A percentile compares a stretch with the other conserved stretches of the same genome.
Conservation (phyloP, 2,797 vertebrate genomes). For the Sebastes minor region DNA sequence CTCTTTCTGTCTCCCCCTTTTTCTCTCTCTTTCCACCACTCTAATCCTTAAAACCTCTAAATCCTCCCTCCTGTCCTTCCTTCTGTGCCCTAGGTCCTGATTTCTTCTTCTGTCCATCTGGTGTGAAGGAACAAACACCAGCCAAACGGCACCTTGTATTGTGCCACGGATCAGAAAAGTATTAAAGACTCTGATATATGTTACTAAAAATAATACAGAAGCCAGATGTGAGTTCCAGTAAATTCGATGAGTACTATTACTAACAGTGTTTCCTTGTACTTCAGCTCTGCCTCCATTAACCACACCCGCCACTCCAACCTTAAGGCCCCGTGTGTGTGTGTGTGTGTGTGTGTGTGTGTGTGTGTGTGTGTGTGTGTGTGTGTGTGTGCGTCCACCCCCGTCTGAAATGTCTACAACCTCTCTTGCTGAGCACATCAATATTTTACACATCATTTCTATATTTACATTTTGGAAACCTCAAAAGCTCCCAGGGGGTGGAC, state of each 20-base stretch:
- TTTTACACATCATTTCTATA: slow-evolving; percentile 57
- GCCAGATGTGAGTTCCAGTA: neutral
- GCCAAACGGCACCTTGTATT: neutral
- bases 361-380: no score
- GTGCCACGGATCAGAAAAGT: neutral
- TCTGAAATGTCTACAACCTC: slow-evolving; percentile 46
- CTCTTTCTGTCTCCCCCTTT: slow-evolving; percentile 38
- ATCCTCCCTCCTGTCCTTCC: slow-evolving; percentile 57
- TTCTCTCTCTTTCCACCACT: slow-evolving; percentile 34
- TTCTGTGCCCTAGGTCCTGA: slow-evolving; percentile 36
- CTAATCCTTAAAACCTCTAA: slow-evolving; percentile 70
- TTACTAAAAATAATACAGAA: neutral
- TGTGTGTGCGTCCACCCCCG: neutral
- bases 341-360: neutral
- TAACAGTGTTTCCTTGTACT: neutral
- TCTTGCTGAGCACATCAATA: slow-evolving; percentile 48
- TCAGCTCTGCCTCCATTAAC: slow-evolving; percentile 21
- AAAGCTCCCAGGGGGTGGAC: neutral
- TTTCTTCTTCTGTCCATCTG: slow-evolving; percentile 50
- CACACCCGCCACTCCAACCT: neutral
- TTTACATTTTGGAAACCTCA: slow-evolving; percentile 57
- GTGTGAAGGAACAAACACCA: slow-evolving; percentile 22
- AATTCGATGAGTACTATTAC: neutral
- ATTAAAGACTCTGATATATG: neutral
- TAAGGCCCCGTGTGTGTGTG: neutral